Conservation (phyloP, 2,888 invertebrate species). For the Protodeltote pygarga region DNA sequence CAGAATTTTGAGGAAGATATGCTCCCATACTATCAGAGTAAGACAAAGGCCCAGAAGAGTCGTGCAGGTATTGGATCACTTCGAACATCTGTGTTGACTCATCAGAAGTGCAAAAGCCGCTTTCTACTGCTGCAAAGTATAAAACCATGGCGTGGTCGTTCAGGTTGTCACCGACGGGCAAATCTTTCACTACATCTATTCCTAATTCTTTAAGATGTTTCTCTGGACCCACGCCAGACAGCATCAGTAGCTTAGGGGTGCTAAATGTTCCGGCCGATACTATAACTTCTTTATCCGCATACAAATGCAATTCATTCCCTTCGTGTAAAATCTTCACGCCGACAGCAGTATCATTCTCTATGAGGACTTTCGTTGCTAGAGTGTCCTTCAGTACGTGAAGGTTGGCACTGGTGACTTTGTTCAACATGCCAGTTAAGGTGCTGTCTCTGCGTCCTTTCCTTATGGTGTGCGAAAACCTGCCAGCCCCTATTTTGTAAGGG, state of each 20-base stretch:
- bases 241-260: constrained; percentile 69
- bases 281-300: constrained; percentile 67
- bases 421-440: constrained; percentile 66
- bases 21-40: constrained; percentile 64
- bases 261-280: constrained; percentile 75
- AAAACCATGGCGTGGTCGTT: constrained; percentile 75
- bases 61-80: constrained; percentile 67
- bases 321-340: constrained; percentile 60
- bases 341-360: constrained; percentile 57
- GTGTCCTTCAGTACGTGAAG: constrained; percentile 65
- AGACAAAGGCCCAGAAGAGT: constrained; percentile 59
- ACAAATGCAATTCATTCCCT: constrained; percentile 53
- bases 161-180: constrained; percentile 74
- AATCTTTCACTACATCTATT: constrained; percentile 60
- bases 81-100: constrained; percentile 53
- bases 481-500: constrained; percentile 67
- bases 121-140: constrained; percentile 62
- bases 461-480: constrained; percentile 74
- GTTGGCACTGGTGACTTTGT: constrained; percentile 56
- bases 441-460: constrained; percentile 66
- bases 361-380: constrained; percentile 64
- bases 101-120: constrained; percentile 62
- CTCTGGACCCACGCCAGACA: constrained; percentile 74
- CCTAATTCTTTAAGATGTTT: constrained; percentile 57
- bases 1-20: constrained; percentile 54